A percentile compares a stretch with the other conserved stretches of the same genome.
Evolutionary conservation across 2,888 invertebrate genomes (phyloP).

Genomic region (Reticulitermes lucifugus): DNA sequence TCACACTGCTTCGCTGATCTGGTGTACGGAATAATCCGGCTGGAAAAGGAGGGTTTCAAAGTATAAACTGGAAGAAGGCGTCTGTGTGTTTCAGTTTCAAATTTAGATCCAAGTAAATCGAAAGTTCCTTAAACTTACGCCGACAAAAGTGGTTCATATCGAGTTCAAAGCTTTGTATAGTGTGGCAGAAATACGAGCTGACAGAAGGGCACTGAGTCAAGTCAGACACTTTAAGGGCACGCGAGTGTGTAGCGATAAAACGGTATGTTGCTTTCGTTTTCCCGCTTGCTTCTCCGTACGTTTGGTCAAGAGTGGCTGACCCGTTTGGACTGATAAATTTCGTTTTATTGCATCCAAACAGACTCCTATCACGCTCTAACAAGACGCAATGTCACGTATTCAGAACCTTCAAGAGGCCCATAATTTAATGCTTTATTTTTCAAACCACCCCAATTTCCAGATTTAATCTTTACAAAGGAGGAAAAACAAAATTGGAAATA

Average conservation of each 20-base stretch:
- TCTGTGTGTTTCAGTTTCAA: background rate
- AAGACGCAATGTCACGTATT: too few species aligned
- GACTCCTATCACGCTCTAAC: too few species aligned
- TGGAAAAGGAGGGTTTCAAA: constrained; percentile 7
- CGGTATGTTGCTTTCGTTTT: background rate
- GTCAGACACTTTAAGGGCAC: background rate
- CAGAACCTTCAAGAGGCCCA: too few species aligned
- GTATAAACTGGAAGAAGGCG: background rate
- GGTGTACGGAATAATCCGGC: background rate
- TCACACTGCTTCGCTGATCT: background rate
- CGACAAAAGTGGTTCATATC: constrained; percentile 2
- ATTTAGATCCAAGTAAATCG: background rate
- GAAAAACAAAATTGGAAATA: too few species aligned
- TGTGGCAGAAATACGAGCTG: background rate
- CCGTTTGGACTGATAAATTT: too few species aligned
- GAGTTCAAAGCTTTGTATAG: background rate
- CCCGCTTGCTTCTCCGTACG: background rate
- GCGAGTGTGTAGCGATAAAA: background rate
- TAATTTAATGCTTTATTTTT: too few species aligned
- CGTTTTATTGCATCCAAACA: too few species aligned
- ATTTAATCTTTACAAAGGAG: too few species aligned
- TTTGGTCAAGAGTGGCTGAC: too few species aligned
- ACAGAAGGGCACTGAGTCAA: background rate
- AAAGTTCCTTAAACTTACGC: background rate
- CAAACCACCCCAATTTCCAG: too few species aligned